Base-by-base conservation (phyloP, 2,888 invertebrate genomes). In the Polymixis lichenea region DNA sequence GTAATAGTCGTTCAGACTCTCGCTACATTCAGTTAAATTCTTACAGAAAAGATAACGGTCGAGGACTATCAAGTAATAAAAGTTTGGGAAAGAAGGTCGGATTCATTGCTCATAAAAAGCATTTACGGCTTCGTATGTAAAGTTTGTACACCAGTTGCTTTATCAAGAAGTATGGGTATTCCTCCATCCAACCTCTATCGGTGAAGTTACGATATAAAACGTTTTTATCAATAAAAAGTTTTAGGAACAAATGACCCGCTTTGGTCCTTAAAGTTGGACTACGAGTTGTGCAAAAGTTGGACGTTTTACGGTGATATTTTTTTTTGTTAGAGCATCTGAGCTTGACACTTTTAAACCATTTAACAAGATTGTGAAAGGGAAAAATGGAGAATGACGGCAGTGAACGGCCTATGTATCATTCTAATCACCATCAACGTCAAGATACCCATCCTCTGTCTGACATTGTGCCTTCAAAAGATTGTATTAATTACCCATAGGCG, bases 41-140 rank as follows among this genome's bases (percentile, higher is more conserved):
- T 66, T 53, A 53, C 38, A 32, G 51, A 64, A 72, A 71, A 72
- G 78, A 86, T 81, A 81, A 73, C 64, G 53, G 28, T 53, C 38
- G 46, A 55, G 55, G 68, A 62, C 67, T 65, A 77, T 80, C 72
- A 60, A 72, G 75, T 78, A 83, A 78, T 87, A 88, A 88, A 88
- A 84, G 72, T 87, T 86, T 80, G 71, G 83, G 43, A 78, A 86
- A 87, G 82, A 81, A 85, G 83, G 73, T 60, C 73, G 72, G 66
- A 81, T 86, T 84, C 85, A 83, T 86, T 85, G 83, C 82, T 87
- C 91, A 80, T 90, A 89, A 90, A 90, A 88, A 67, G 53, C 46
- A 67, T 83, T 86, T 79, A 86, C 62, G 72, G 58, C 78, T 38
- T 65, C 78, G 78, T 83, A 87, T 86, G 76, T 88, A 87, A 84